These are phyloP conservation scores for Electrona antarctica DNA, from an alignment of 2,113 vertebrate species.

Conservation along the genomic window DNA sequence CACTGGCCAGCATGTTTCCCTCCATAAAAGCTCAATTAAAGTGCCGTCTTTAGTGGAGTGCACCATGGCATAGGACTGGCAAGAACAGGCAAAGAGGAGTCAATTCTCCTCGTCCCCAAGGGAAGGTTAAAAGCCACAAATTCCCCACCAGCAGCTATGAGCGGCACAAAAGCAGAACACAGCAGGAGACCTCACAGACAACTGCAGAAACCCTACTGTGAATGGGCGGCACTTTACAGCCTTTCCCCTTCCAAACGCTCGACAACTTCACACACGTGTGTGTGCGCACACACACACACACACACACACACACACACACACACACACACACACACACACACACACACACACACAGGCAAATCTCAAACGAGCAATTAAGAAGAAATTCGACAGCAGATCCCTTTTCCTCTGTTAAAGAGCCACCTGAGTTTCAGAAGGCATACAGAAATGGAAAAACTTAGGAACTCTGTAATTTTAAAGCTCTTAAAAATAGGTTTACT, in stretches of 20 bases:
- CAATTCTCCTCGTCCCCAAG: conserved; percentile 40
- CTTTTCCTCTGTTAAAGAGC: conserved; percentile 37
- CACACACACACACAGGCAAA: conserved; percentile 39
- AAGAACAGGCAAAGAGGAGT: conserved; percentile 19
- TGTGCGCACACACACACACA: too few relatives aligned
- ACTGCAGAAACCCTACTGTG: conserved; percentile 40
- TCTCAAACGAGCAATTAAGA: conserved; percentile 49
- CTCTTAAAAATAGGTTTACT: conserved; percentile 28
- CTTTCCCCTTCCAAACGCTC: conserved; percentile 22
- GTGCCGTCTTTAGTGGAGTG: conserved; percentile 34
- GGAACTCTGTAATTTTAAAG: conserved; percentile 21
- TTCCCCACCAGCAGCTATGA: conserved; percentile 69
- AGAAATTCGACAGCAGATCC: conserved; percentile 7
- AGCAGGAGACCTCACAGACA: conserved; percentile 55
- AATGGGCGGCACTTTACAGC: conserved; percentile 43
- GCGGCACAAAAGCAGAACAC: conserved; percentile 68
- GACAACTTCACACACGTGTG: conserved; percentile 18
- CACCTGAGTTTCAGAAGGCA: conserved; percentile 46
- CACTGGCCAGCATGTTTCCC: conserved; percentile 38
- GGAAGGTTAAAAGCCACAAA: conserved; percentile 78
- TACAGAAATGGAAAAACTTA: conserved; percentile 12
- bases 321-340: too few relatives aligned
- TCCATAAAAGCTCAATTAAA: conserved; percentile 60
- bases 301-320: too few relatives aligned
- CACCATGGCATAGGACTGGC: conserved; percentile 26